Base-by-base conservation (phyloP, 2,797 vertebrate genomes). In the Poeciliopsis gracilis region DNA sequence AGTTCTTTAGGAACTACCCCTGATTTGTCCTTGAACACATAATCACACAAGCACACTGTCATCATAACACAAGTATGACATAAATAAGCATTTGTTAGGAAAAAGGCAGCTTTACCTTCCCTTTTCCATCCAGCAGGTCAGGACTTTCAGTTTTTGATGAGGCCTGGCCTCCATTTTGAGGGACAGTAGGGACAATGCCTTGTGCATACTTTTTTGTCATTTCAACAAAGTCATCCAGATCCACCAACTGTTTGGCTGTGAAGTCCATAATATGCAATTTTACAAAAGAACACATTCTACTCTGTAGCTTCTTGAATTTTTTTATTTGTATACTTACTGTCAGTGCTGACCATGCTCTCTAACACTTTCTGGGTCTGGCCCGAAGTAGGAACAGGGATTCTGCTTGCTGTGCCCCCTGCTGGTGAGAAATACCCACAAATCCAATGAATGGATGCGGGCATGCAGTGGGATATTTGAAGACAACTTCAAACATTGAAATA, bases 171-270 rank as follows among this genome's bases (percentile, higher is more conserved):
- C 86, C 93, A 25, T 91, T 87, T 51, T 92, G 86, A 61, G 96
- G 69, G 72, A 91, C 79, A 33, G 93, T 74, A 0, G 97, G 95
- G 36, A 96, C 93, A 61, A 99, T 95, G 30, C 97, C 97, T 91
- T 96, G 96, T 11, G 98, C 97, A 0, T 97, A 99, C 71, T 96
- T 97, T 94, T 98, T 98, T 36, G 98, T 98, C 90, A 99, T 97
- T 93, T 99, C 98, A 85, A 99, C 97, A 83, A 99, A 99, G 85
- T 97, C 97, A 25, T 99, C 98, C 90, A 97, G 84, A n/a, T 96
- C 96, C 33, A 99, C 95, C 82, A 95, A 84, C 85, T 96, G 95
- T 88, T 95, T 95, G 76, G 96, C 97, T 98, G 75, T 72, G 77
- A 38, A 70, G 75, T 76, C 89, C 25, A 84, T 6, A 83, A 71